Conservation (phyloP, 2,797 vertebrate species). For the Sternarchorhynchus goeldii region DNA sequence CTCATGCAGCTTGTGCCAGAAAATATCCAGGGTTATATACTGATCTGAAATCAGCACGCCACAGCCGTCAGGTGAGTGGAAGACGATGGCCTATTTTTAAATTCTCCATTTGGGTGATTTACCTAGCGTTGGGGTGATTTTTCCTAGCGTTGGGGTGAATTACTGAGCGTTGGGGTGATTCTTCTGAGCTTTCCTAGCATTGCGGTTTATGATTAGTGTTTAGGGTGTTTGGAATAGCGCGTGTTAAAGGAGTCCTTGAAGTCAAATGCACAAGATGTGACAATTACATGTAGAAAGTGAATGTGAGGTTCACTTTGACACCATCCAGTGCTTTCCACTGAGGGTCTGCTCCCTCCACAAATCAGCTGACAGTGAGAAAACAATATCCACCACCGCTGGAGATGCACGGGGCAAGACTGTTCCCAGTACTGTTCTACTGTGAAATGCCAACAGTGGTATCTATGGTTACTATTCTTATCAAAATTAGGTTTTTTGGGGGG, state of each 20-base stretch:
- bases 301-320: conserved; percentile 36
- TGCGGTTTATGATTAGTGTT: not conserved
- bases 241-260: not conserved
- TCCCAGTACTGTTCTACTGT: conserved; percentile 37
- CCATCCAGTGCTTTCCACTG: conserved; percentile 38
- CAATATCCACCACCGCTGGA: conserved; percentile 42
- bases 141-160: not conserved
- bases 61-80: not conserved
- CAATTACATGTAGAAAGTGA: conserved; percentile 31
- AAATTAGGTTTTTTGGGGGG: conserved; percentile 37
- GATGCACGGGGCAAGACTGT: conserved; percentile 49
- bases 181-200: too few species aligned
- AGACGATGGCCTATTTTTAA: conserved; percentile 15
- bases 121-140: conserved; percentile 1
- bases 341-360: conserved; percentile 49
- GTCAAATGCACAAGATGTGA: not conserved
- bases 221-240: not conserved
- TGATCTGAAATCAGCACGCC: conserved; percentile 53
- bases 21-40: conserved; percentile 63
- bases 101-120: not conserved
- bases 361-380: conserved; percentile 53
- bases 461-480: conserved; percentile 53
- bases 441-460: conserved; percentile 52
- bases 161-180: not conserved
- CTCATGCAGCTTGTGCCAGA: conserved; percentile 62